Conservation (phyloP, 2,797 vertebrate species). For the Cephalopachus bancanus region DNA sequence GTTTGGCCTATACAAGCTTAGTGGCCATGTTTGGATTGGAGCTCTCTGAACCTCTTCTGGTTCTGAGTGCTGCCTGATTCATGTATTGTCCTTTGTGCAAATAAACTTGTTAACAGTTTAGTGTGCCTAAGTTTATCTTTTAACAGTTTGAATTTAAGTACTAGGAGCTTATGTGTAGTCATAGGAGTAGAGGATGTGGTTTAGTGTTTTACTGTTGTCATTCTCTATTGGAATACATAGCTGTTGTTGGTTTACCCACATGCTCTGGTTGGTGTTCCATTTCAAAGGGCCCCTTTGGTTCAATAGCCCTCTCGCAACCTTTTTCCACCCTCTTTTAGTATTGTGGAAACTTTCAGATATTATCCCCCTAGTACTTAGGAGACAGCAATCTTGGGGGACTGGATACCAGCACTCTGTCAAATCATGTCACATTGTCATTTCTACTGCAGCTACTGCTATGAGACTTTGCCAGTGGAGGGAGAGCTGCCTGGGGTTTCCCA, state of each 20-base stretch:
- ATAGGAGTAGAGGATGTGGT: not conserved
- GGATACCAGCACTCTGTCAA: not conserved
- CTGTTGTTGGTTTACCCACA: not conserved
- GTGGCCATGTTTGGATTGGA: not conserved
- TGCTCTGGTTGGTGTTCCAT: not conserved
- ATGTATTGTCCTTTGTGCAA: not conserved
- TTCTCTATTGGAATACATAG: not conserved
- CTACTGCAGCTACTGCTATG: not conserved
- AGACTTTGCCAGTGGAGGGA: not conserved
- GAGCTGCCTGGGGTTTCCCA: not conserved
- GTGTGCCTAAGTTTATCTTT: not conserved
- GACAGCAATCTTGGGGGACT: not conserved
- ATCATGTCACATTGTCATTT: not conserved
- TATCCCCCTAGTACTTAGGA: not conserved
- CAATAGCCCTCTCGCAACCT: not conserved
- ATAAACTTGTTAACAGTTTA: not conserved
- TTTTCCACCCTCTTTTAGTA: conserved; percentile 18
- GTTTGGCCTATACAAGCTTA: not conserved
- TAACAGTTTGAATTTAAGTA: not conserved
- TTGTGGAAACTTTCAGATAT: not conserved
- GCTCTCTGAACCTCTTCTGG: not conserved
- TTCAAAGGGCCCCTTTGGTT: not conserved
- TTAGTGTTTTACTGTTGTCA: not conserved
- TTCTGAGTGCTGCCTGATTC: not conserved
- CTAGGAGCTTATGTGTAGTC: not conserved